A percentile compares a stretch with the other conserved stretches of the same genome.
These are phyloP conservation scores for Oreochromis mossambicus DNA, from an alignment of 2,797 vertebrate species.

Conservation along the genomic window DNA sequence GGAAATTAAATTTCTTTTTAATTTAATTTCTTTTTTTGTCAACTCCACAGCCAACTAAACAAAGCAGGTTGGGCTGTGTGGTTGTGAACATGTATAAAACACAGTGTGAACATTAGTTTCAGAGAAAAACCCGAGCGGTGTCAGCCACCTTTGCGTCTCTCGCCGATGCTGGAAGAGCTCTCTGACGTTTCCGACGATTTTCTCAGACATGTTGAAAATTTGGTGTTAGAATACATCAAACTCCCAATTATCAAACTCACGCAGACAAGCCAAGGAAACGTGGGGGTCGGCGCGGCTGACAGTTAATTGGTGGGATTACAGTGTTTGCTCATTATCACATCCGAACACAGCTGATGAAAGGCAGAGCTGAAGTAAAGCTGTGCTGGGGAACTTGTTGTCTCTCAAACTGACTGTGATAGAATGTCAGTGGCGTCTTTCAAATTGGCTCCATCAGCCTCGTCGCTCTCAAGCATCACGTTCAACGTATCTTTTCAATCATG, in stretches of 20 bases:
- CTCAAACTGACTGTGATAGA: conserved; percentile 24
- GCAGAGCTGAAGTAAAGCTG: neutral
- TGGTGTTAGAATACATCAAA: conserved; percentile 44
- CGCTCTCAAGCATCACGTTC: neutral
- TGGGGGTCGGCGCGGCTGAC: conserved; percentile 77
- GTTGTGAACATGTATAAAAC: neutral
- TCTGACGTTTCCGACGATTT: neutral
- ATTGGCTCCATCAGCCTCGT: neutral
- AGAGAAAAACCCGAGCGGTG: neutral
- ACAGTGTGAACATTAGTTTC: neutral
- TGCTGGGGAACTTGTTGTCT: neutral
- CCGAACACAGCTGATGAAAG: conserved; percentile 33
- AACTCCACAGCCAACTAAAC: neutral
- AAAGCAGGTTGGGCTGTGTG: neutral
- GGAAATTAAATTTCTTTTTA: neutral
- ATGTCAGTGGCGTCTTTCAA: conserved; percentile 32
- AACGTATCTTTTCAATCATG: neutral
- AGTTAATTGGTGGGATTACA: conserved; percentile 82
- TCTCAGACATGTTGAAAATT: conserved; percentile 38
- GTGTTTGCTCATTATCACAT: conserved; percentile 88
- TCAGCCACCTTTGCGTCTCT: neutral
- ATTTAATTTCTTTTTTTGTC: neutral
- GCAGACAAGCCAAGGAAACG: conserved; percentile 78
- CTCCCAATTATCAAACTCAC: conserved; percentile 75
- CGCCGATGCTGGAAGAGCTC: neutral